Evolutionary conservation across 2,888 invertebrate genomes (phyloP).

Genomic region (Agrotis puta): DNA sequence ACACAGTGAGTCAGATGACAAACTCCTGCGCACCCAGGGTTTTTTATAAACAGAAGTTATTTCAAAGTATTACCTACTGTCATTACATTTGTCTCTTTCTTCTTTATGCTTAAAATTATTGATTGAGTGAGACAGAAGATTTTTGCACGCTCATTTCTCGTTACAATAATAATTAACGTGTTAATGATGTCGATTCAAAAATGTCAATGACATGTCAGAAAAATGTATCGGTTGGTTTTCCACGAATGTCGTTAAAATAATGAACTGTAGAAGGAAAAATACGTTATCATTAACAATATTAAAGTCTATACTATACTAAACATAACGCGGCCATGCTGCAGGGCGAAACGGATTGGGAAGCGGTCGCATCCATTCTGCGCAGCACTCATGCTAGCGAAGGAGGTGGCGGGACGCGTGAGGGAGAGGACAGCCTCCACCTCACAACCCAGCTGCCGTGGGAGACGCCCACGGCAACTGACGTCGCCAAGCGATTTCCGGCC

Average conservation of each 20-base stretch:
- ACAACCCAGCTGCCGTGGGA: no score
- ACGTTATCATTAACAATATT: neutral
- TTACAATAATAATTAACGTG: slow-evolving; percentile 32
- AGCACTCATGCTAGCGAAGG: no score
- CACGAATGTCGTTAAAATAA: slow-evolving; percentile 20
- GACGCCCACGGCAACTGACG: no score
- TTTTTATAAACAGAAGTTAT: slow-evolving; percentile 27
- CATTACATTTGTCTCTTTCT: slow-evolving; percentile 17
- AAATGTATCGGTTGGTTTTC: slow-evolving; percentile 27
- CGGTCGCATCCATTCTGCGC: no score
- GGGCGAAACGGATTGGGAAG: no score
- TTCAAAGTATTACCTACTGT: slow-evolving; percentile 6
- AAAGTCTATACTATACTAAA: neutral
- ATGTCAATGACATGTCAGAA: slow-evolving; percentile 24
- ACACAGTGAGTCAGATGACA: slow-evolving; percentile 36
- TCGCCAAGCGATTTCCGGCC: no score
- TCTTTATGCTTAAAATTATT: no score
- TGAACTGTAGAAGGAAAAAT: no score
- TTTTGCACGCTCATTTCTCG: slow-evolving; percentile 11
- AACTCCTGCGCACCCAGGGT: slow-evolving; percentile 45
- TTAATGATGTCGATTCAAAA: slow-evolving; percentile 25
- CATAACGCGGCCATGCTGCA: neutral
- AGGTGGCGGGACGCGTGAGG: no score
- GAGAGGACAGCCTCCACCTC: no score
- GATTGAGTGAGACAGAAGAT: slow-evolving; percentile 5